Conservation (phyloP, 2,797 vertebrate species). For the Carapus acus region DNA sequence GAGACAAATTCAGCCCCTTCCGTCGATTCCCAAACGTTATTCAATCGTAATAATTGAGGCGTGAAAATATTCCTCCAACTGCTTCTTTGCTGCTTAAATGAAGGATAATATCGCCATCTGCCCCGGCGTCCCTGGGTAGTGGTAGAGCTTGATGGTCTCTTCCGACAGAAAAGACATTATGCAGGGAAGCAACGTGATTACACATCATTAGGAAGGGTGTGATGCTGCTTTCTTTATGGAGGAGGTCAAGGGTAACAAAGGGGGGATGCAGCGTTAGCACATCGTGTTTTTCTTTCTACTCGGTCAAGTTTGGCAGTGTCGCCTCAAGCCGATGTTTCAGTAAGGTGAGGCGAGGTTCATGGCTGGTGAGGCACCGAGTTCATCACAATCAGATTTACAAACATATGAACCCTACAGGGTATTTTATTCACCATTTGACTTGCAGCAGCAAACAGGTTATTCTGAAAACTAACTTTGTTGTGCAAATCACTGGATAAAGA, state of each 20-base stretch:
- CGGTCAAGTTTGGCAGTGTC: conserved; percentile 61
- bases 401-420: too few species aligned
- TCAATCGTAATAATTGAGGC: conserved; percentile 45
- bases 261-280: conserved; percentile 61
- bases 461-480: too few species aligned
- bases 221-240: conserved; percentile 66
- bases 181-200: conserved; percentile 64
- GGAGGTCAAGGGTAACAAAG: conserved; percentile 64
- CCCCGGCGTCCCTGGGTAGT: conserved; percentile 55
- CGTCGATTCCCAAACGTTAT: conserved; percentile 32
- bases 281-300: conserved; percentile 49
- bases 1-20: conserved; percentile 44
- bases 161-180: conserved; percentile 58
- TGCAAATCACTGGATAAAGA: too few species aligned
- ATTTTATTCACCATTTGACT: too few species aligned
- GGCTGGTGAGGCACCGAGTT: too few species aligned
- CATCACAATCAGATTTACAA: too few species aligned
- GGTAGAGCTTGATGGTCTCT: conserved; percentile 51
- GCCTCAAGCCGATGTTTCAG: too few species aligned
- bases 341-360: too few species aligned
- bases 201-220: conserved; percentile 64
- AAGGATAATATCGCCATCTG: conserved; percentile 61
- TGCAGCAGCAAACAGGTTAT: too few species aligned
- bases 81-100: conserved; percentile 40
- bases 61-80: conserved; percentile 45